Conservation (phyloP, 2,888 invertebrate species). For the Maniola hyperantus region DNA sequence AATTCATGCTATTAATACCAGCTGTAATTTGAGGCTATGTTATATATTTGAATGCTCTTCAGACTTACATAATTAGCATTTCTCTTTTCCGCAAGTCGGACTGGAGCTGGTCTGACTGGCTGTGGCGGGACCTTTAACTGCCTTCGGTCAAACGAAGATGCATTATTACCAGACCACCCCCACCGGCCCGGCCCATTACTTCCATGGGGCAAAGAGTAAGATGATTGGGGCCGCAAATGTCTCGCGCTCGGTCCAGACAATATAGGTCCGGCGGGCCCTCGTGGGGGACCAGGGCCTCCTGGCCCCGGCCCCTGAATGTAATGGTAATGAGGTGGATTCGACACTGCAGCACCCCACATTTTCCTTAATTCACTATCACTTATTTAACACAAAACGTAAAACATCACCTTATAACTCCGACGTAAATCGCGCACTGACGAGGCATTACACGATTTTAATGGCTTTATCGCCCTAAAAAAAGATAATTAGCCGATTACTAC, state of each 20-base stretch:
- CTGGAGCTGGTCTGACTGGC: constrained; percentile 70
- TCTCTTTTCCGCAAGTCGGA: constrained; percentile 63
- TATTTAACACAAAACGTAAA: constrained; percentile 19
- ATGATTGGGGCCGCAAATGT: constrained; percentile 74
- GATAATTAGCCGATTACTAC: constrained; percentile 65
- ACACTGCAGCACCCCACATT: constrained; percentile 79
- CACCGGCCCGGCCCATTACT: constrained; percentile 80
- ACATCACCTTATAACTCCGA: constrained; percentile 68
- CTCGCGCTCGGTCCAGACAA: constrained; percentile 65
- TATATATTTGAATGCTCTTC: not conserved
- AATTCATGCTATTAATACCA: not conserved
- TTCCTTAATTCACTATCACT: constrained; percentile 54
- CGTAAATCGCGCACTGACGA: constrained; percentile 62
- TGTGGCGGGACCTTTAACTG: constrained; percentile 76
- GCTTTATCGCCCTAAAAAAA: constrained; percentile 64
- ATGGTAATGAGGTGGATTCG: constrained; percentile 74
- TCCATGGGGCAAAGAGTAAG: constrained; percentile 81
- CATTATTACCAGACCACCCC: constrained; percentile 81
- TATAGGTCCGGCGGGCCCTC: constrained; percentile 68
- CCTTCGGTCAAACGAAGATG: constrained; percentile 77
- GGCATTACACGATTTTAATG: constrained; percentile 57
- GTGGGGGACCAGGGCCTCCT: constrained; percentile 57
- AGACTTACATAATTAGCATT: constrained; percentile 70
- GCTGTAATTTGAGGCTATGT: not conserved
- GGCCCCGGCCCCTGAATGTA: constrained; percentile 67